Base-by-base conservation (phyloP, 2,113 vertebrate species). In the Anarrhichthys ocellatus region DNA sequence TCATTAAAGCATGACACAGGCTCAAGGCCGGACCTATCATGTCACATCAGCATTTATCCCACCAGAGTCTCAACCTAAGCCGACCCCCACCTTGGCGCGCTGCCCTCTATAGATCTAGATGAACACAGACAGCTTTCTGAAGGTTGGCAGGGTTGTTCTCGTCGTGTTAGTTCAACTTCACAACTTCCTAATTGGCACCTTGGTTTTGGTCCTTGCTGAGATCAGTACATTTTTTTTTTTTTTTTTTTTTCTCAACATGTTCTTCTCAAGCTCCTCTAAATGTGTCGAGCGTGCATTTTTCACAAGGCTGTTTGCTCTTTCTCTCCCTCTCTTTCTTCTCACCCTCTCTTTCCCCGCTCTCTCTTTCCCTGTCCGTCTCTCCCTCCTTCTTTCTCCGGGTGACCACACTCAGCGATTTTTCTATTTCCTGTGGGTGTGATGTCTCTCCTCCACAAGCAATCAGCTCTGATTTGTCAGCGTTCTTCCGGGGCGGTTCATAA, bases 381-480 rank as follows among this genome's bases (percentile, higher is more conserved):
- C 75, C 90, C 81, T 70, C 82, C 87, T 86, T 81, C 88, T 90
- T 90, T 90, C 87, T 90, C 82, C 82, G 91, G 90, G 90, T 91
- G 91, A 90, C 92, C 52, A 88, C 71, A 84, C 95, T 96, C 95
- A 95, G 96, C 95, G 65, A 92, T 96, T 96, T 96, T 96, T 96
- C 93, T 94, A 76, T 95, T 89, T 94, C 91, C 93, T 95, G 92
- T 94, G 94, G 93, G 94, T 95, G 94, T 92, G 91, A 94, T 95
- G 94, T 95, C 93, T 94, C 90, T 93, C 89, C 93, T 94, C 90
- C 85, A 89, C 88, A 91, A 96, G 96, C 96, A 95, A 94, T 89
- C 94, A 94, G 94, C 94, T 93, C 95, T 95, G 93, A 96, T 95
- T 94, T 93, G 93, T 95, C 91, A 91, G 95, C 94, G 89, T 93